Conservation (phyloP, 2,113 vertebrate species). For the Ondatra zibethicus region DNA sequence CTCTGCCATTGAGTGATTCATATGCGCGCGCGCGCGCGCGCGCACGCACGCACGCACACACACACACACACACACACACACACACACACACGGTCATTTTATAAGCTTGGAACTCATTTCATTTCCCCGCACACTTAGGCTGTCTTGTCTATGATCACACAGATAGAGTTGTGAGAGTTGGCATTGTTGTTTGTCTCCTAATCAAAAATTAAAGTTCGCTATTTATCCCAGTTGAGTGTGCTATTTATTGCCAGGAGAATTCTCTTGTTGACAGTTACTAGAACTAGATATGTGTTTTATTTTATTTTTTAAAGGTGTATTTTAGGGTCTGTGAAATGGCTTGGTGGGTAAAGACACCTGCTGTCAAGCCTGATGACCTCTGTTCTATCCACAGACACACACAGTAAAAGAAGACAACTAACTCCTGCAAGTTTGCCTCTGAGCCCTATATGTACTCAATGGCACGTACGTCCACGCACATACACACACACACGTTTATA, state of each 20-base stretch:
- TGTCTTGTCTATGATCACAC: neutral
- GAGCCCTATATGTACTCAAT: fast-evolving
- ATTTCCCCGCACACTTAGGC: neutral
- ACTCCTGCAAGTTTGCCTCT: neutral
- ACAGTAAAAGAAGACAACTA: neutral
- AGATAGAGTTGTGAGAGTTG: neutral
- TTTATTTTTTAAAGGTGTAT: neutral
- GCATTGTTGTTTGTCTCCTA: neutral
- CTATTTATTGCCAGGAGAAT: neutral
- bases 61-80: neutral
- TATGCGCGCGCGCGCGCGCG: neutral
- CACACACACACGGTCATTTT: neutral
- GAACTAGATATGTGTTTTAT: neutral
- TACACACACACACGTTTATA: neutral
- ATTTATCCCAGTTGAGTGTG: neutral
- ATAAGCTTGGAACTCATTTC: neutral
- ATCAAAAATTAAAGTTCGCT: neutral
- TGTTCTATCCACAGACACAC: neutral
- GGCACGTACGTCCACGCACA: neutral
- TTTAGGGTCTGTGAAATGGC: neutral
- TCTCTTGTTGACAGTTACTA: neutral
- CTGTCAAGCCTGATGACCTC: neutral
- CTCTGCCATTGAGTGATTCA: neutral
- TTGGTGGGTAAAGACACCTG: neutral
- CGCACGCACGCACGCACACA: neutral